Evolutionary conservation across 2,113 vertebrate species (phyloP), one percentile per base, ranked within the genome.

Genomic region (Camelus bactrianus): DNA sequence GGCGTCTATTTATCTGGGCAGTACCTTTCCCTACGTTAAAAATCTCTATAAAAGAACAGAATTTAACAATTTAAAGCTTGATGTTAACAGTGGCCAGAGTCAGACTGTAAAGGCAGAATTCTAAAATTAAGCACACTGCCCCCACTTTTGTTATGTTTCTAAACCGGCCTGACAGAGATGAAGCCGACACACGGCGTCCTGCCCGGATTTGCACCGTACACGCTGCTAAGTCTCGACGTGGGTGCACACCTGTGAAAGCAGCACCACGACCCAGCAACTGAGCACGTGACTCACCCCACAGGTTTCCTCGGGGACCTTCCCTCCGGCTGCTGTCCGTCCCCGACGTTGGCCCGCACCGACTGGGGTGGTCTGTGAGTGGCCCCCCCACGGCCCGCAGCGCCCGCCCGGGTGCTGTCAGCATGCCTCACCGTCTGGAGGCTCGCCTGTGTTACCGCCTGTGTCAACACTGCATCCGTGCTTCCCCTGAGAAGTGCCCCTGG

Each of bases 361-460:
- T 20, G 22, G 38, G 38, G 38, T 42, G 38, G 52, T 54, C 52
- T 16, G 52, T 54, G 13, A 54, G 38, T 42, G 38, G 1, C 38
- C 38, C 38, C 38, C 38, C 38, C 38, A 42, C 38, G 4, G 38
- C 5, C 38, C 38, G 38, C 38, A 42, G 38, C 38, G 38, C 52
- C 11, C 13, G 52, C 16, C 42, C 6, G 6, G 6, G 3, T 7
- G 6, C 58, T 35, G n/a, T 32, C 38, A 4, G 50, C 24, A 9
- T 2, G 4, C 10, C 2, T 16, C 38, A 4, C 0, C 35, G 3
- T 11, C 30, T 11, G 2, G 12, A 46, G 54, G 26, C 8, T 32
- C 20, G 0, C 4, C 11, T 0, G 1, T 6, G 54, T 6, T 4
- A 26, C 4, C 5, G 35, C 10, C 6, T 3, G 3, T 26, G 8